Evolutionary conservation across 2,888 invertebrate species (phyloP).

Genomic region (Pseudoips prasinana): DNA sequence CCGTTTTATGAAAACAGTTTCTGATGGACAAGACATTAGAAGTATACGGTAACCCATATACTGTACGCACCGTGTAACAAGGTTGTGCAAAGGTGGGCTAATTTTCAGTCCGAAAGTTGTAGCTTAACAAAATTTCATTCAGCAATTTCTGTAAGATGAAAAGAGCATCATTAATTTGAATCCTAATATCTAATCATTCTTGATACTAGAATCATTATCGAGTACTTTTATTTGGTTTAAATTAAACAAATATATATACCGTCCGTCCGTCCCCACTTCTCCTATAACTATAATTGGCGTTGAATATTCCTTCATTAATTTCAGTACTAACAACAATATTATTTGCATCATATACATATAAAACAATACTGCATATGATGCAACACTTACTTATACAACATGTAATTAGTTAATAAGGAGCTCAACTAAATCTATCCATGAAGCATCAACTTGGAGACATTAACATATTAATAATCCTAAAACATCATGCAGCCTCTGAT

Average conservation of each 20-base stretch:
- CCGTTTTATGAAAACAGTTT: slow-evolving; percentile 58
- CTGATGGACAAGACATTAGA: slow-evolving; percentile 34
- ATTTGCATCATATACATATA: too few species aligned
- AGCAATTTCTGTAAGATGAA: slow-evolving; percentile 29
- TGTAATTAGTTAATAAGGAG: too few species aligned
- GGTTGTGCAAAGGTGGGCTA: slow-evolving; percentile 59
- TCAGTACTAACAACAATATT: too few species aligned
- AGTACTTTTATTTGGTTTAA: slow-evolving; percentile 56
- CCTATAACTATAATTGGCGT: slow-evolving; percentile 30
- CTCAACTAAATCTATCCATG: too few species aligned
- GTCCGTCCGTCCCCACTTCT: slow-evolving; percentile 25
- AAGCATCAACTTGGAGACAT: too few species aligned
- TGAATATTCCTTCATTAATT: too few species aligned
- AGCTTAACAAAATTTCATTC: slow-evolving; percentile 29
- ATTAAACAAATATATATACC: slow-evolving; percentile 33
- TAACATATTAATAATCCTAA: too few species aligned
- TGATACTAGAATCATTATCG: slow-evolving; percentile 36
- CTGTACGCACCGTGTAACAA: slow-evolving; percentile 63
- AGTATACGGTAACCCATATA: slow-evolving; percentile 22
- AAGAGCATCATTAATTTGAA: slow-evolving; percentile 31
- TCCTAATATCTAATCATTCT: slow-evolving; percentile 36
- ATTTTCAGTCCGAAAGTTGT: slow-evolving; percentile 25
- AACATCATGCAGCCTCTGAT: too few species aligned
- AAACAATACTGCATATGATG: too few species aligned
- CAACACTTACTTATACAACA: too few species aligned